phyloP scores from a whole-genome alignment of 2,888 invertebrate species.

The Drosophila atripex region DNA sequence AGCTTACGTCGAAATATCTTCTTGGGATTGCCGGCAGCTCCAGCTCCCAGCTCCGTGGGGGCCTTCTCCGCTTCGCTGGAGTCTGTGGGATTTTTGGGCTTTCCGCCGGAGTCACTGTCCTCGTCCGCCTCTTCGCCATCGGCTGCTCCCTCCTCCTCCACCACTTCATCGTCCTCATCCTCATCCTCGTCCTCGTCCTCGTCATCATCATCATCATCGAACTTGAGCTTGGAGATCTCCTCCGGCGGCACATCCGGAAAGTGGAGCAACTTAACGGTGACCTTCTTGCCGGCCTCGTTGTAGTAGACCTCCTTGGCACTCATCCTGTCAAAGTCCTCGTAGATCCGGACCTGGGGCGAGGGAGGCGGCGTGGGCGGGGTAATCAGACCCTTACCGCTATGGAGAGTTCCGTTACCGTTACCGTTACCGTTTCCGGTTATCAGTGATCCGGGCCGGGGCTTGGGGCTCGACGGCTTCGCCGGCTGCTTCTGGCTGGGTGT shows the following conservation, averaged over 20 bases:
- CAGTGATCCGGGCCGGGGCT: neutral
- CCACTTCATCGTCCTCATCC: constrained; percentile 15
- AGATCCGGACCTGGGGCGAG: constrained; percentile 81
- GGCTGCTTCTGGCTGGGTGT: constrained; percentile 20
- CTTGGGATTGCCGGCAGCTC: constrained; percentile 46
- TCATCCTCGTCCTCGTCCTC: constrained; percentile 29
- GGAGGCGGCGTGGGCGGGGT: constrained; percentile 65
- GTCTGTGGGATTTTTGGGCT: constrained; percentile 7
- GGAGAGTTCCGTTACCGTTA: neutral
- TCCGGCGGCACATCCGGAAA: constrained; percentile 83
- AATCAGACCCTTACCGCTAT: constrained; percentile 22
- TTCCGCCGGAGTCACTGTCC: constrained; percentile 49
- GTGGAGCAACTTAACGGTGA: constrained; percentile 83
- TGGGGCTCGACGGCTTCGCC: constrained; percentile 2
- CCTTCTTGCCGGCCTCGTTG: constrained; percentile 83
- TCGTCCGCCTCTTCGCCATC: constrained; percentile 32
- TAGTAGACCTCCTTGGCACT: constrained; percentile 84
- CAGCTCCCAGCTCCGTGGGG: neutral
- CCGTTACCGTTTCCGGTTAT: constrained; percentile 10
- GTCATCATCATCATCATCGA: constrained; percentile 79
- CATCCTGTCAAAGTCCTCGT: constrained; percentile 84
- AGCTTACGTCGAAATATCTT: constrained; percentile 82
- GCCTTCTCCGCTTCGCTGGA: constrained; percentile 35
- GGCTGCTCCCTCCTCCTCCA: constrained; percentile 13
- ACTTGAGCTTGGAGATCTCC: constrained; percentile 81